Percentiles rank a stretch among this genome's conserved stretches.
phyloP scores from a whole-genome alignment of 2,113 vertebrate genomes.

The Aplodontia rufa region DNA sequence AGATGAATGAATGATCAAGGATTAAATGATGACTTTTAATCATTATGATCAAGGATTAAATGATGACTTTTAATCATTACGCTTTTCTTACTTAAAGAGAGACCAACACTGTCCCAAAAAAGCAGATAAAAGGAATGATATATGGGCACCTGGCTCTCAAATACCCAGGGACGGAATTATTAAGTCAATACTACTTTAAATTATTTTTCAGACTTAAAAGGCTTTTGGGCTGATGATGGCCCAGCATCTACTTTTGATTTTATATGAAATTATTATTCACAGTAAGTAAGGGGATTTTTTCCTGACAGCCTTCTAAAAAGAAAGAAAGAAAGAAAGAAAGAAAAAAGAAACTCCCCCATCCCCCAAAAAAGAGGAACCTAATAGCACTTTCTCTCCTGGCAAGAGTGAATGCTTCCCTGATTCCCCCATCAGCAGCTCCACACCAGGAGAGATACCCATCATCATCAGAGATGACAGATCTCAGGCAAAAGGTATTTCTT shows the following conservation, averaged over 20 bases:
- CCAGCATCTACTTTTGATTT: not conserved
- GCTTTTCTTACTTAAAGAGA: not conserved
- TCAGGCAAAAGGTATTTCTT: not conserved
- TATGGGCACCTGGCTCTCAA: not conserved
- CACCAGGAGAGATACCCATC: not conserved
- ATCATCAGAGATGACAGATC: not conserved
- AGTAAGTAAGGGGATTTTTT: not conserved
- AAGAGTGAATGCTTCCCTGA: not conserved
- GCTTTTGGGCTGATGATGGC: not conserved
- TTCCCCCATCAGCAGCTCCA: not conserved
- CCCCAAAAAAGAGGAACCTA: not conserved
- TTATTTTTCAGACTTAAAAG: conserved; percentile 15
- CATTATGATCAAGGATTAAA: not conserved
- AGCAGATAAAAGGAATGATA: not conserved
- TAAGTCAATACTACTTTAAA: not conserved
- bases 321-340: too few relatives aligned
- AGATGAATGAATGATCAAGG: conserved; percentile 1
- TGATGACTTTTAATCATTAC: not conserved
- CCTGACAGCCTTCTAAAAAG: not conserved
- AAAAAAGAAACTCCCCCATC: too few relatives aligned
- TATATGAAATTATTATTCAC: not conserved
- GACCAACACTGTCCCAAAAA: not conserved
- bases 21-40: not conserved
- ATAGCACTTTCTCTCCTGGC: not conserved
- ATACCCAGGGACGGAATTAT: not conserved